Evolutionary conservation across 2,113 vertebrate genomes (phyloP), one percentile per base, ranked within the genome.

Genomic region (Channa maculata): DNA sequence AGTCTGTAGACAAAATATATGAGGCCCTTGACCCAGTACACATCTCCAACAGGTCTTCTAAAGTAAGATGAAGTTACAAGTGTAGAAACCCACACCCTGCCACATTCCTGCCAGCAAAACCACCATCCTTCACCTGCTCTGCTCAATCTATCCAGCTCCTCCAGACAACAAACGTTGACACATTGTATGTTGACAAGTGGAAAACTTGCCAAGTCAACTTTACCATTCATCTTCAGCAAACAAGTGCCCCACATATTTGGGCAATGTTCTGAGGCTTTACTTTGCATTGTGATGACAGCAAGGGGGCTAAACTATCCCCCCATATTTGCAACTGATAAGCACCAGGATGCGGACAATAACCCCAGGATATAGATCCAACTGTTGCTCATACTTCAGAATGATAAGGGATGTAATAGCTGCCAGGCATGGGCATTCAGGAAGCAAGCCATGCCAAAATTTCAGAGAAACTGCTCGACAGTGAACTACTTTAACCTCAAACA

Each of bases 91-190:
- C 49, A 59, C 74, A 68, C 41, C 38, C 63, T 3, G n/a, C 52
- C 14, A 67, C 82, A 91, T 88, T 87, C 69, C 82, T 69, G 43
- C 10, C 44, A 43, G 48, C 58, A 48, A 24, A 63, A 71, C 34
- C 10, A 5, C 65, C 3, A 41, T 65, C 69, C 37, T 12, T 91
- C 93, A 94, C 85, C 93, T 94, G 92, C 77, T 92, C 44, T 9
- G 41, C 39, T 80, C 80, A 7, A 51, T 93, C 89, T 61, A 71
- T 43, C 38, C 49, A 54, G 14, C 34, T 12, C 4, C 43, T 46
- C 0, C 6, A 37, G 60, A 76, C 66, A 67, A 57, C 63, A 51
- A 65, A 43, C 45, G 45, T 24, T 24, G 54, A 71, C 54, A 37
- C 39, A 41, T 3, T 12, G 8, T 45, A 33, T 83, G 84, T 80